phyloP scores from a whole-genome alignment of 2,797 vertebrate species.

The Micrastur ruficollis region DNA sequence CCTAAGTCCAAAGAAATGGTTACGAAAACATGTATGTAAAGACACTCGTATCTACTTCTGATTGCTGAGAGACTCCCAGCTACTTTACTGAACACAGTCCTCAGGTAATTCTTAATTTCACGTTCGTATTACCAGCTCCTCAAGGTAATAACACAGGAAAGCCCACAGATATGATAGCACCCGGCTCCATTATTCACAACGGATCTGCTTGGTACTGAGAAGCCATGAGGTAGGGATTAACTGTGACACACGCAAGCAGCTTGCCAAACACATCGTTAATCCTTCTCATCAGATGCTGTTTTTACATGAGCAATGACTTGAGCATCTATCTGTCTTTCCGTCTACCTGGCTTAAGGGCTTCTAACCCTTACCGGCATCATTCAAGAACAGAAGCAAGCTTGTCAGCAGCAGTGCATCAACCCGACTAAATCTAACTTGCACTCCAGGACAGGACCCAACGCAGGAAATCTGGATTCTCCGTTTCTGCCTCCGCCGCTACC shows the following conservation, averaged over 20 bases:
- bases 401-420: not conserved
- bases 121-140: not conserved
- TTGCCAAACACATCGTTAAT: not conserved
- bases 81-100: not conserved
- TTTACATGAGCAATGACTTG: not conserved
- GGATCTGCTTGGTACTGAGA: not conserved
- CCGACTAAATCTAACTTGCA: not conserved
- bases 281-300: not conserved
- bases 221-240: not conserved
- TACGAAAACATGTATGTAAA: not conserved
- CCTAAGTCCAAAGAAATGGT: not conserved
- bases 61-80: not conserved
- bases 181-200: not conserved
- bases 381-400: not conserved
- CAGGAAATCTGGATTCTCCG: not conserved
- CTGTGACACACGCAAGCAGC: not conserved
- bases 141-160: not conserved
- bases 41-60: not conserved
- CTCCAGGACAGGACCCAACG: rapidly evolving
- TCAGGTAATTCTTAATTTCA: not conserved
- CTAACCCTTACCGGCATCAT: not conserved
- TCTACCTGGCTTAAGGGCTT: not conserved
- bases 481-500: rapidly evolving
- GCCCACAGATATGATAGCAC: not conserved
- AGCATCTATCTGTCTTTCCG: not conserved